Evolutionary conservation across 2,113 vertebrate species (phyloP).

Genomic region (Sinocyclocheilus anophthalmus): DNA sequence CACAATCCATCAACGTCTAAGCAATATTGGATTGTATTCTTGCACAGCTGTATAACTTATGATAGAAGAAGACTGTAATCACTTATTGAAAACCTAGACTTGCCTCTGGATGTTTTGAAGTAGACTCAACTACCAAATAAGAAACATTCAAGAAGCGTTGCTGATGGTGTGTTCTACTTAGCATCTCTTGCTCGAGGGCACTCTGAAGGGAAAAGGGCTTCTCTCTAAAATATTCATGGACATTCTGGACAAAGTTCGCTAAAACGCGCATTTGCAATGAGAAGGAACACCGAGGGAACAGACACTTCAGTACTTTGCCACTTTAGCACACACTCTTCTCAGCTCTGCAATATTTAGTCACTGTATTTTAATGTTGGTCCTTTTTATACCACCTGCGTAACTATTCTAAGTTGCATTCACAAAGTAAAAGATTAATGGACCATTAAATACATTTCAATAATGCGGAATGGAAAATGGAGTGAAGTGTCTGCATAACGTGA

Average conservation of each 20-base stretch:
- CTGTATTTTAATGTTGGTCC: neutral
- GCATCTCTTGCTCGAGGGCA: constrained; percentile 32
- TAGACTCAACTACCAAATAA: neutral
- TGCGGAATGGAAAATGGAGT: neutral
- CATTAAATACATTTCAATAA: neutral
- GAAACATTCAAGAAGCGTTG: neutral
- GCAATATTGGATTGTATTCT: neutral
- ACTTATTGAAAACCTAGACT: constrained; percentile 19
- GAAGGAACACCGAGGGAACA: neutral
- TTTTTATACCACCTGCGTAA: neutral
- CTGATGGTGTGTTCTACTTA: constrained; percentile 27
- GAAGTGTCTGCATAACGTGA: neutral
- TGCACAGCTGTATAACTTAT: neutral
- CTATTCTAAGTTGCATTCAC: neutral
- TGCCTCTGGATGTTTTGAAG: constrained; percentile 25
- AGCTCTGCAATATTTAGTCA: neutral
- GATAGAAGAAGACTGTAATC: constrained; percentile 4
- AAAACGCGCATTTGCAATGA: constrained; percentile 1
- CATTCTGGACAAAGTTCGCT: neutral
- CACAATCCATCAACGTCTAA: neutral
- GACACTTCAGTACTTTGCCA: neutral
- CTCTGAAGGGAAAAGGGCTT: constrained; percentile 1
- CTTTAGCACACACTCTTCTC: neutral
- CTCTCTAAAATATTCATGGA: constrained; percentile 38
- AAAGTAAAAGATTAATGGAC: constrained; percentile 1